phyloP scores from a whole-genome alignment of 2,888 invertebrate species.

The Kuschelorhynchus macadamiae region DNA sequence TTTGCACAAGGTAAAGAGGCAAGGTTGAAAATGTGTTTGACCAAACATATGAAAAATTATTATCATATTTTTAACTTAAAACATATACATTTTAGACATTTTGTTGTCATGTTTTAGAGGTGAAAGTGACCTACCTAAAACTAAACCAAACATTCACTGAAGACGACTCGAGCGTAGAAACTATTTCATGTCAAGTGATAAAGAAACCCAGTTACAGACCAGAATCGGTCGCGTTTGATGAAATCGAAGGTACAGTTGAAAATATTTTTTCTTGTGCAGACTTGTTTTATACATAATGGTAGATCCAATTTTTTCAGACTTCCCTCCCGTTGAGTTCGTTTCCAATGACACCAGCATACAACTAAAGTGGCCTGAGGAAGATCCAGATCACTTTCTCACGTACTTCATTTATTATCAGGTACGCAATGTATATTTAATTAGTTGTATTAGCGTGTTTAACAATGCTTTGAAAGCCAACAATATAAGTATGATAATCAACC shows the following conservation, averaged over 20 bases:
- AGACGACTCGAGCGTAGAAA: conserved; percentile 46
- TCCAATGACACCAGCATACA: conserved; percentile 56
- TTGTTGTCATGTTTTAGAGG: conserved; percentile 53
- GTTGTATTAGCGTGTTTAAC: too few species aligned
- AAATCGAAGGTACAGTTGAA: conserved; percentile 56
- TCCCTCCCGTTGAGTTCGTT: conserved; percentile 53
- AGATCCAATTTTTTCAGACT: conserved; percentile 56
- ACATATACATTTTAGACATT: background rate
- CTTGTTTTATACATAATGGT: conserved; percentile 23
- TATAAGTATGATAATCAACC: too few species aligned
- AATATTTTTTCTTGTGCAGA: background rate
- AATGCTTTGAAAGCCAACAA: too few species aligned
- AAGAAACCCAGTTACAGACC: conserved; percentile 60
- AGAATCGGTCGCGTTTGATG: conserved; percentile 53
- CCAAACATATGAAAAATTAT: too few species aligned
- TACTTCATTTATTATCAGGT: conserved; percentile 61
- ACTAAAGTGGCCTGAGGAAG: conserved; percentile 58
- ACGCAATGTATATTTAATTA: too few species aligned
- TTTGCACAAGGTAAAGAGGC: too few species aligned
- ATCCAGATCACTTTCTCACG: conserved; percentile 55
- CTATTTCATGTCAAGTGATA: conserved; percentile 59
- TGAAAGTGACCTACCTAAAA: conserved; percentile 59
- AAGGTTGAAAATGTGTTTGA: too few species aligned
- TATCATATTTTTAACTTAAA: too few species aligned
- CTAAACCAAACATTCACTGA: conserved; percentile 47